Conservation (phyloP, 2,888 invertebrate genomes). For the Agrochola circellaris region DNA sequence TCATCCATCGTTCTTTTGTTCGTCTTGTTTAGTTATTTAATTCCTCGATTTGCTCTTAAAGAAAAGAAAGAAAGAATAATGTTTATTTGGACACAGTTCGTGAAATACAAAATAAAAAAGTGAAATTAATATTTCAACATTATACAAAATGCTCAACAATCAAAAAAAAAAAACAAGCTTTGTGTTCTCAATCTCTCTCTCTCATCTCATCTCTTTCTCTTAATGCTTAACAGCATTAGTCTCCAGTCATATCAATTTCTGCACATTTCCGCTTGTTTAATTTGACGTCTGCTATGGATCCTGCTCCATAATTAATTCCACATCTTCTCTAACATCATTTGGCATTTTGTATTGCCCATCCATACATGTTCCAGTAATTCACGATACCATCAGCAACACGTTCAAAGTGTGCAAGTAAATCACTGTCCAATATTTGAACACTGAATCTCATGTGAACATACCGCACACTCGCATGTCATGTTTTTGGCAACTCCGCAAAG, state of each 20-base stretch:
- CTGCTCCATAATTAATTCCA: not conserved
- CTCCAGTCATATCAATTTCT: not conserved
- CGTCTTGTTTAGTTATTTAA: not conserved
- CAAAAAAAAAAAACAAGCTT: no score
- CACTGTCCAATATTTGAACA: conserved; percentile 56
- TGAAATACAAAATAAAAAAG: no score
- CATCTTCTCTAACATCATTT: not conserved
- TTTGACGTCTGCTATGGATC: not conserved
- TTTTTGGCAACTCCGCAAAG: conserved; percentile 61
- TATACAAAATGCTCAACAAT: no score
- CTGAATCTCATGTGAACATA: conserved; percentile 52
- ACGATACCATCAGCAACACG: conserved; percentile 38
- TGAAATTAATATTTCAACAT: no score
- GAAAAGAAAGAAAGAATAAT: no score
- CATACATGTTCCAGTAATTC: conserved; percentile 9
- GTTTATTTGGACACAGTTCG: no score
- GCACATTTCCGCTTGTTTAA: not conserved
- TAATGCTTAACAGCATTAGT: no score
- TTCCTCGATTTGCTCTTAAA: no score
- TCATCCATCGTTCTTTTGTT: not conserved
- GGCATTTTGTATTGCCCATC: conserved; percentile 14
- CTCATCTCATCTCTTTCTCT: no score
- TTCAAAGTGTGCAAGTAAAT: conserved; percentile 60
- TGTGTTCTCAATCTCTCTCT: no score
- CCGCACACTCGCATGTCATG: conserved; percentile 51